These are phyloP conservation scores for Prietella phreatophila DNA, from an alignment of 2,113 vertebrate genomes.

Conservation along the genomic window DNA sequence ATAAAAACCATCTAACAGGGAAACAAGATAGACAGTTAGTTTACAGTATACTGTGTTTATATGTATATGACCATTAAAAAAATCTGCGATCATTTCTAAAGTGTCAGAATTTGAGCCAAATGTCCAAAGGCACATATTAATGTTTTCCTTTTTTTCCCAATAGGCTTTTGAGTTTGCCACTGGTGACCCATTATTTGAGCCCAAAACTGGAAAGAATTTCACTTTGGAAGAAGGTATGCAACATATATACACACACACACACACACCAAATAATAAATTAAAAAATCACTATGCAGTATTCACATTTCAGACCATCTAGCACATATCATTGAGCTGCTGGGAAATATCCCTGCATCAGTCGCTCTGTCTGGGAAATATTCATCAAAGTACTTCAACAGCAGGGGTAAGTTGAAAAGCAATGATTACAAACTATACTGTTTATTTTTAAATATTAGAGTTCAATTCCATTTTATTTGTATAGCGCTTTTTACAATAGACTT, in stretches of 20 bases:
- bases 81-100: not conserved
- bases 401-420: conserved; percentile 68
- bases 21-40: not conserved
- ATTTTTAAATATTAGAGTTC: not conserved
- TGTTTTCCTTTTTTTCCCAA: conserved; percentile 35
- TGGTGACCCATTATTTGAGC: conserved; percentile 79
- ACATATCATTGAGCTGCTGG: conserved; percentile 80
- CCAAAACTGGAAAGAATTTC: conserved; percentile 74
- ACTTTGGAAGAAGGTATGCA: conserved; percentile 81
- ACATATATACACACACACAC: not conserved
- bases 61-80: not conserved
- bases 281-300: conserved; percentile 4
- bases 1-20: not conserved
- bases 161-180: conserved; percentile 85
- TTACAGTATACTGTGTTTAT: not conserved
- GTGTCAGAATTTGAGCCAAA: not conserved
- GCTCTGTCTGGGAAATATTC: conserved; percentile 78
- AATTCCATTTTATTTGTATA: too few relatives aligned
- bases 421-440: not conserved
- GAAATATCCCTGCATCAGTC: conserved; percentile 76
- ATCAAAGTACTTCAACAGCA: conserved; percentile 76
- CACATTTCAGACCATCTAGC: conserved; percentile 77
- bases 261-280: not conserved
- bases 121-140: not conserved
- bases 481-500: too few relatives aligned